These are phyloP conservation scores for Corythaixoides concolor DNA, from an alignment of 2,113 vertebrate species.

Conservation along the genomic window DNA sequence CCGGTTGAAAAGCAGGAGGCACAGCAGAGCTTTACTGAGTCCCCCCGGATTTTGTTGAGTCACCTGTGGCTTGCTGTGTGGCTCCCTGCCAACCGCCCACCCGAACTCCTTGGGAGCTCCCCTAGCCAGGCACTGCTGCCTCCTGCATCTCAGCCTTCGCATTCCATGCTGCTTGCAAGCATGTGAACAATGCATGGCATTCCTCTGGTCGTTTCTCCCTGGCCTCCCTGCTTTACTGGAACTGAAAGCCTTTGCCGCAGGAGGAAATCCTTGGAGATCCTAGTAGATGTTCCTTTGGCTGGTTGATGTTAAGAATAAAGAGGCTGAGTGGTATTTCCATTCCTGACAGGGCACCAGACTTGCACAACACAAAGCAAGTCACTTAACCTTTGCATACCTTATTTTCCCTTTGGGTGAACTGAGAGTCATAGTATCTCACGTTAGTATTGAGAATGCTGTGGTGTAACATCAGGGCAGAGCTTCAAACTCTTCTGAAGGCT, in stretches of 20 bases:
- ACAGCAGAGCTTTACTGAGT: not conserved
- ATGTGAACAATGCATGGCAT: slow-evolving; percentile 38
- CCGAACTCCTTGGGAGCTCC: not conserved
- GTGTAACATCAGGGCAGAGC: not conserved
- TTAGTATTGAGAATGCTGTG: not conserved
- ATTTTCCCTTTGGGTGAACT: not conserved
- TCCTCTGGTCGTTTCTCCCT: not conserved
- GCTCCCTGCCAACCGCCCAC: not conserved
- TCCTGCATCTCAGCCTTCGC: slow-evolving; percentile 8
- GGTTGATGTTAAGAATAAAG: not conserved
- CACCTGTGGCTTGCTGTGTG: not conserved
- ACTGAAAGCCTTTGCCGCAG: not conserved
- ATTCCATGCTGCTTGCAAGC: slow-evolving; percentile 30
- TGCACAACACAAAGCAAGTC: not conserved
- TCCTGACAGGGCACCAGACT: not conserved
- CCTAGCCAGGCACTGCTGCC: not conserved
- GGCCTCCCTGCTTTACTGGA: not conserved
- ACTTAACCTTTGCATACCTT: not conserved
- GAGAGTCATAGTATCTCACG: fast-evolving
- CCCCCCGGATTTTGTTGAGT: not conserved
- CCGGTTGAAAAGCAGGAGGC: not conserved
- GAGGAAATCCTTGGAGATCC: slow-evolving; percentile 41
- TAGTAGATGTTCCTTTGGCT: not conserved
- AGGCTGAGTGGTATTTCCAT: not conserved
- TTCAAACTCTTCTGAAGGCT: not conserved